Percentiles rank a stretch among this genome's conserved stretches.
Evolutionary conservation across 2,888 invertebrate species (phyloP).

Genomic region (Limnephilus auricula): DNA sequence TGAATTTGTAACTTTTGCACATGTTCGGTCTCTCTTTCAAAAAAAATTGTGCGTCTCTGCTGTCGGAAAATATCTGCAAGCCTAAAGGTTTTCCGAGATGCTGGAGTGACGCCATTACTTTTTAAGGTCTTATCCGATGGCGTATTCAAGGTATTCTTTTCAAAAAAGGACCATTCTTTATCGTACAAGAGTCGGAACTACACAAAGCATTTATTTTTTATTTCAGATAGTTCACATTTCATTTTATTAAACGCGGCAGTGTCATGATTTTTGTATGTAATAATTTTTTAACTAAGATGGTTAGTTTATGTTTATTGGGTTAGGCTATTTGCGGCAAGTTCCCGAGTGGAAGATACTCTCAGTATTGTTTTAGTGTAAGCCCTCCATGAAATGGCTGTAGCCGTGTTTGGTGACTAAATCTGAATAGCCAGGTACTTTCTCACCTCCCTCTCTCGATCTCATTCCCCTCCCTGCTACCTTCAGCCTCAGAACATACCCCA

Average conservation of each 20-base stretch:
- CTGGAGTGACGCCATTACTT: slow-evolving; percentile 24
- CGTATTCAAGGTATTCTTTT: slow-evolving; percentile 25
- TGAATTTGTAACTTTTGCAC: too few relatives aligned
- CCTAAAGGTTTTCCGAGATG: slow-evolving; percentile 2
- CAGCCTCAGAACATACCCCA: too few relatives aligned
- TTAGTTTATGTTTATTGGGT: background rate
- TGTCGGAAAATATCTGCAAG: slow-evolving; percentile 17
- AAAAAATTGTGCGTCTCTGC: too few relatives aligned
- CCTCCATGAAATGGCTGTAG: too few relatives aligned
- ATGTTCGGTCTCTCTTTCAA: too few relatives aligned
- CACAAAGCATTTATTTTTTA: background rate
- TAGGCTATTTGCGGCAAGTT: too few relatives aligned
- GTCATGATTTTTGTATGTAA: background rate
- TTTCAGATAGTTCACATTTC: background rate
- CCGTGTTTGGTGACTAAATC: too few relatives aligned
- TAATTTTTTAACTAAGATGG: background rate
- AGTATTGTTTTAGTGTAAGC: too few relatives aligned
- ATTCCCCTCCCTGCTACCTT: too few relatives aligned
- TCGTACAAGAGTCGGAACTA: background rate
- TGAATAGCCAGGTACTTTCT: too few relatives aligned
- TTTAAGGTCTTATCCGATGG: slow-evolving; percentile 11
- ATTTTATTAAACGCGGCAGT: background rate
- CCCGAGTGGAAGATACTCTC: too few relatives aligned
- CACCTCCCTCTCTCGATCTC: too few relatives aligned
- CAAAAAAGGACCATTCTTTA: slow-evolving; percentile 17